Evolutionary conservation across 2,113 vertebrate genomes (phyloP).

Genomic region (Orthonyx spaldingii): DNA sequence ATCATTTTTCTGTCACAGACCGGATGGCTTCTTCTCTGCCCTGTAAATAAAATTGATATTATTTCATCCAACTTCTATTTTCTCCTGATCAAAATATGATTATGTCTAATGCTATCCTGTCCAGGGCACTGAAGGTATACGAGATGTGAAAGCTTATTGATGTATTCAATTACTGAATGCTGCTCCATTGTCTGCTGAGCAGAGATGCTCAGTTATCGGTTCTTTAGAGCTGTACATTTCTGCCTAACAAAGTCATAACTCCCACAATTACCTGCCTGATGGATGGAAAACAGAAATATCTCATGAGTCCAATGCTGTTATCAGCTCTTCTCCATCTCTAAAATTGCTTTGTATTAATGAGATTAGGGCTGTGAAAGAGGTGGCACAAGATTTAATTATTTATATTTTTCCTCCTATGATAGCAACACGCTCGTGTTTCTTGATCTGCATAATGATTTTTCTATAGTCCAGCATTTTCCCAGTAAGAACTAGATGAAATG

Average conservation of each 20-base stretch:
- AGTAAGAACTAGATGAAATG: background rate
- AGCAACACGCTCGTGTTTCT: background rate
- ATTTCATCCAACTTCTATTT: conserved; percentile 74
- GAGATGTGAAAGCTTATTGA: conserved; percentile 80
- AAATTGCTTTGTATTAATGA: conserved; percentile 68
- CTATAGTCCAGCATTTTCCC: background rate
- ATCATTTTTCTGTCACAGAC: conserved; percentile 55
- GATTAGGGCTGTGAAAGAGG: conserved; percentile 45
- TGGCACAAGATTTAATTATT: conserved; percentile 52
- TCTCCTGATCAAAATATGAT: conserved; percentile 79
- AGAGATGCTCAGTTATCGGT: conserved; percentile 55
- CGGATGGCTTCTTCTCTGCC: conserved; percentile 47
- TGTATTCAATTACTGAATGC: conserved; percentile 74
- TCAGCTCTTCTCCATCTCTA: conserved; percentile 49
- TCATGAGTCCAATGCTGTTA: conserved; percentile 54
- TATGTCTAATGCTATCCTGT: conserved; percentile 68
- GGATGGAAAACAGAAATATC: conserved; percentile 71
- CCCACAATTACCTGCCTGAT: conserved; percentile 74
- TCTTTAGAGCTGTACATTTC: conserved; percentile 59
- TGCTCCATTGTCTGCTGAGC: conserved; percentile 62
- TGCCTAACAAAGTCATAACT: conserved; percentile 71
- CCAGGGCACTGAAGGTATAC: conserved; percentile 55
- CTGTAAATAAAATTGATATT: conserved; percentile 77
- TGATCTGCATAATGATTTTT: conserved; percentile 6
- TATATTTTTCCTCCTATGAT: background rate